phyloP scores from a whole-genome alignment of 1,140 invertebrate genomes.

The Aphidius ervi region DNA sequence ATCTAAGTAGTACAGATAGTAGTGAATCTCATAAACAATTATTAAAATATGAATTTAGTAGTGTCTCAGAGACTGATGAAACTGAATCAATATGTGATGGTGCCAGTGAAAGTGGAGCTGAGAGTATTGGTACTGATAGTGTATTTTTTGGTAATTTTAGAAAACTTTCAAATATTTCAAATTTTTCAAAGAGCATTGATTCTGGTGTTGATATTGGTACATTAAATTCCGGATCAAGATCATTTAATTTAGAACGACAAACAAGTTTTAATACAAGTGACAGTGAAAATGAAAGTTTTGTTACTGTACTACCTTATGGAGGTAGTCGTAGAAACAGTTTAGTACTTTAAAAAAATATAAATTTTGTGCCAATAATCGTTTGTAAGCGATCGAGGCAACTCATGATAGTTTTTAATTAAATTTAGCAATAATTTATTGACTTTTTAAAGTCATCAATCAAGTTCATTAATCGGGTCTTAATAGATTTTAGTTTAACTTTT shows the following conservation, averaged over 20 bases:
- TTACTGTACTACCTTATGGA: constrained; percentile 46
- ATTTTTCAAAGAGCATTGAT: constrained; percentile 54
- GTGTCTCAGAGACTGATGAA: constrained; percentile 64
- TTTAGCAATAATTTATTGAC: constrained; percentile 15
- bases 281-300: constrained; percentile 52
- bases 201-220: constrained; percentile 33
- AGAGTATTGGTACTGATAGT: constrained; percentile 79
- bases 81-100: constrained; percentile 70
- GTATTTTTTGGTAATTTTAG: constrained; percentile 64
- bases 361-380: constrained; percentile 1
- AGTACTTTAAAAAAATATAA: constrained; percentile 1
- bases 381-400: background rate
- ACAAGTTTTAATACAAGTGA: constrained; percentile 43
- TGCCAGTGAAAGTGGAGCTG: constrained; percentile 77
- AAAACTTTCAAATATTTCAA: constrained; percentile 35
- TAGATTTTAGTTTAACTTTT: too few relatives aligned
- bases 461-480: constrained; percentile 38
- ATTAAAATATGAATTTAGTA: constrained; percentile 40
- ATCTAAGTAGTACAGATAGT: constrained; percentile 70
- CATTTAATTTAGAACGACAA: constrained; percentile 24
- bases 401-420: constrained; percentile 2
- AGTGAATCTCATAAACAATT: constrained; percentile 47
- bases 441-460: constrained; percentile 17
- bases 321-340: constrained; percentile 27
- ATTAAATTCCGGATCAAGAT: constrained; percentile 26